These are phyloP conservation scores for Polylopha cassiicola DNA, from an alignment of 2,888 invertebrate species.

Conservation along the genomic window DNA sequence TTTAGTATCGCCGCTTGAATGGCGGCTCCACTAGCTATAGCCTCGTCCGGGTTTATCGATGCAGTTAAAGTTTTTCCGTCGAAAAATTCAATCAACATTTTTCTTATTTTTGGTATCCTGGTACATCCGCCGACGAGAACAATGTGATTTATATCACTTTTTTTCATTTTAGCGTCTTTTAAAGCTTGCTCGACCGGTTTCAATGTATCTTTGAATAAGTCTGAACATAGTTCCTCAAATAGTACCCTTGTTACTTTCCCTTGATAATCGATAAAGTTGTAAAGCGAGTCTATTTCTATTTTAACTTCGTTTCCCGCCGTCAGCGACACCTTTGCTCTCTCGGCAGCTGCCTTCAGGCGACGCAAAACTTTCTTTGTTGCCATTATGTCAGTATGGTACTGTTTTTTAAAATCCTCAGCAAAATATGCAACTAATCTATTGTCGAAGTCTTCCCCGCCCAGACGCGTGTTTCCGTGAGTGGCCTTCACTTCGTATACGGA, in stretches of 20 bases:
- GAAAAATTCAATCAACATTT: slow-evolving; percentile 45
- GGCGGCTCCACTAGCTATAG: slow-evolving; percentile 57
- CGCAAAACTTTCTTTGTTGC: slow-evolving; percentile 36
- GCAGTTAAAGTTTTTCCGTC: slow-evolving; percentile 37
- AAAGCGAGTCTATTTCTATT: slow-evolving; percentile 44
- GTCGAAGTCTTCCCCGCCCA: slow-evolving; percentile 64
- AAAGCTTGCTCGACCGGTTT: slow-evolving; percentile 42
- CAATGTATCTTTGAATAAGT: slow-evolving; percentile 52
- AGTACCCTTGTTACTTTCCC: slow-evolving; percentile 42
- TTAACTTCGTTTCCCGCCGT: slow-evolving; percentile 44
- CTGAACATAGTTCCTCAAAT: slow-evolving; percentile 59
- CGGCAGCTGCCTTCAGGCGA: slow-evolving; percentile 48
- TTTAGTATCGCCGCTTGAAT: slow-evolving; percentile 54
- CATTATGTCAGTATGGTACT: slow-evolving; percentile 38
- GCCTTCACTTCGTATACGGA: slow-evolving; percentile 51
- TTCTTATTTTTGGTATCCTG: slow-evolving; percentile 53
- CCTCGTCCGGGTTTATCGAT: slow-evolving; percentile 57
- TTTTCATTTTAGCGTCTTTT: slow-evolving; percentile 41
- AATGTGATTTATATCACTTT: slow-evolving; percentile 44
- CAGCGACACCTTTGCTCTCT: slow-evolving; percentile 45
- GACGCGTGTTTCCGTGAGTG: slow-evolving; percentile 45
- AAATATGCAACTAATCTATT: slow-evolving; percentile 53
- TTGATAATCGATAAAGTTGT: slow-evolving; percentile 46
- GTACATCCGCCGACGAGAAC: slow-evolving; percentile 58
- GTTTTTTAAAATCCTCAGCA: slow-evolving; percentile 51